A percentile compares a stretch with the other conserved stretches of the same genome.
phyloP scores from a whole-genome alignment of 2,888 invertebrate genomes.

The Crioceris asparagi region DNA sequence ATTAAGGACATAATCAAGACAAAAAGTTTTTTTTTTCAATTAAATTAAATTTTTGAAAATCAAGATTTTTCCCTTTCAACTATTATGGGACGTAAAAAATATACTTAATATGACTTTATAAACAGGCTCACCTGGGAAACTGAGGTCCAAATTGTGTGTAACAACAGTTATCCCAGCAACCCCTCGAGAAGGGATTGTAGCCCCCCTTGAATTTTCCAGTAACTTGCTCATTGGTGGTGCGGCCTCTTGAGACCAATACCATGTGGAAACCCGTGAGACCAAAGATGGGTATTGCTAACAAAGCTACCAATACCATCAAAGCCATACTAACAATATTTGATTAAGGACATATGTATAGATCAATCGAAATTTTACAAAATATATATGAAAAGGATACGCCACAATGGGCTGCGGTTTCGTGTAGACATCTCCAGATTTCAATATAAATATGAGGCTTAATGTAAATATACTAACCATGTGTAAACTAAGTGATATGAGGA shows the following conservation, averaged over 20 bases:
- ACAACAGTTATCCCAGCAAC: slow-evolving; percentile 92
- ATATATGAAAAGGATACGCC: slow-evolving; percentile 64
- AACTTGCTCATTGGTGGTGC: slow-evolving; percentile 99
- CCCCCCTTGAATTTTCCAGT: slow-evolving; percentile 98
- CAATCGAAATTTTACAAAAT: not conserved
- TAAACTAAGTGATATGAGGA: slow-evolving; percentile 88
- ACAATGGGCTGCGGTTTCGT: slow-evolving; percentile 72
- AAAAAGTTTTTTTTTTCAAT: too few relatives aligned
- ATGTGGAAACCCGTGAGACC: slow-evolving; percentile 97
- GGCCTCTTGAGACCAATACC: slow-evolving; percentile 88
- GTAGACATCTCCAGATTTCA: slow-evolving; percentile 72
- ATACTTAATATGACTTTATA: too few relatives aligned
- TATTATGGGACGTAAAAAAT: too few relatives aligned
- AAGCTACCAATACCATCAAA: slow-evolving; percentile 82
- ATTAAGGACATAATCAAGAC: too few relatives aligned
- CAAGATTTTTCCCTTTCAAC: too few relatives aligned
- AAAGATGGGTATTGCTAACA: slow-evolving; percentile 92
- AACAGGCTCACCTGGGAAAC: slow-evolving; percentile 98
- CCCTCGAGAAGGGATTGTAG: slow-evolving; percentile 95
- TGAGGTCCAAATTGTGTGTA: slow-evolving; percentile 93
- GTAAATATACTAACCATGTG: slow-evolving; percentile 98
- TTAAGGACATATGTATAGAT: slow-evolving; percentile 9
- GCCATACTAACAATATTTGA: slow-evolving; percentile 55
- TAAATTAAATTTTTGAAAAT: too few relatives aligned
- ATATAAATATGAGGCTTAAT: slow-evolving; percentile 83